Conservation (phyloP, 2,113 vertebrate genomes). For the Salvelinus sp. region DNA sequence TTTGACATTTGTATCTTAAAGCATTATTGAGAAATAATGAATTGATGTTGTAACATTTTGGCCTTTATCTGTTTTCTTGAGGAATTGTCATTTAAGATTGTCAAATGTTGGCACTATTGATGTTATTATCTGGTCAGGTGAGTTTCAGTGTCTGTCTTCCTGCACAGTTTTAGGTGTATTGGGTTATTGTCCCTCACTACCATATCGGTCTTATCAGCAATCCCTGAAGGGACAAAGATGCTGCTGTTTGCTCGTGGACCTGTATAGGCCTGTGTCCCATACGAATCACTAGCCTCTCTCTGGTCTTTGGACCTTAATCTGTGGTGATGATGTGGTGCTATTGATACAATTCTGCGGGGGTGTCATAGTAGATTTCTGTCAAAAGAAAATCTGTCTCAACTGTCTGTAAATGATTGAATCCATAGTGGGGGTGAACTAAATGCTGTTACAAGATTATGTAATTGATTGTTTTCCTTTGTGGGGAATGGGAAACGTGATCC, state of each 20-base stretch:
- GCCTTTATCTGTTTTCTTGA: neutral
- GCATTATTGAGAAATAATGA: neutral
- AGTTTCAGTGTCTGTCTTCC: conserved; percentile 49
- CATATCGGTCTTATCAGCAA: conserved; percentile 58
- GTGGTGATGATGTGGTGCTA: conserved; percentile 42
- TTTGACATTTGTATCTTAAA: neutral
- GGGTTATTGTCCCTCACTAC: conserved; percentile 25
- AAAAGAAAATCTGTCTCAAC: conserved; percentile 28
- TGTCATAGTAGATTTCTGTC: conserved; percentile 34
- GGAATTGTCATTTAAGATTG: neutral
- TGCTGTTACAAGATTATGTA: neutral
- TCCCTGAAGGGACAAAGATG: conserved; percentile 68
- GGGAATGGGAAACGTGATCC: neutral
- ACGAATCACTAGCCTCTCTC: conserved; percentile 59
- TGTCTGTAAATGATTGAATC: conserved; percentile 57
- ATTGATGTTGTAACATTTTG: neutral
- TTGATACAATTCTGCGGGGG: conserved; percentile 16
- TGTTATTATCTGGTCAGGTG: conserved; percentile 47
- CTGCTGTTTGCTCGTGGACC: conserved; percentile 43
- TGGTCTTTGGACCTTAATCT: conserved; percentile 65
- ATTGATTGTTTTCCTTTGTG: neutral
- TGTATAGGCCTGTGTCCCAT: neutral
- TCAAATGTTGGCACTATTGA: neutral
- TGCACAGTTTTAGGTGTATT: conserved; percentile 3
- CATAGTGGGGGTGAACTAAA: conserved; percentile 15